Evolutionary conservation across 37 sponge, comb jelly and placozoan species (phyloP), one percentile per base, ranked within the genome.

Genomic region (Tethya wilhelma): DNA sequence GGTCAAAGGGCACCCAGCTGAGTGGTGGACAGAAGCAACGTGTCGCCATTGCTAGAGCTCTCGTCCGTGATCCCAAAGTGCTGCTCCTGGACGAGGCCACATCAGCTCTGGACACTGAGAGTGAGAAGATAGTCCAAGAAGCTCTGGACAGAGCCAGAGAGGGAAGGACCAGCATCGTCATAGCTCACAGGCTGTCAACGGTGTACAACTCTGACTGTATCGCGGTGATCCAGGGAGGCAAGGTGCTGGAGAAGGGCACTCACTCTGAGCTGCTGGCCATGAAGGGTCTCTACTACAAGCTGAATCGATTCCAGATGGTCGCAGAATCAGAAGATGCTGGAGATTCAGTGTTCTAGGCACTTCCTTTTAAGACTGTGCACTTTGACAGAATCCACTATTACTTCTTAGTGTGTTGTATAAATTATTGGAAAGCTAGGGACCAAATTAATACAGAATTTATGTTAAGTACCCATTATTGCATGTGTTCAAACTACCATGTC

Each of bases 151-250:
- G 66, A 32, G 94, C 94, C 71, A 82, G 90, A 59, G 79, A 93
- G 79, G 94, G 90, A 8, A 53, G 90, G 4, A 93, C 94, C 38
- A 74, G 79, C 75, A 84, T 93, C 30, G 89, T 93, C 59, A 93
- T 93, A 23, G 94, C 94, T 53, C 94, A 93, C 76, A 73, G 94
- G 2, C 84, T 93, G 56, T 93, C 94, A 41, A 93, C 94, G 60
- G 89, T 93, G 56, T 84, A 86, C 38, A 85, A 80, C 41, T 82
- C 93, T 63, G 94, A 93, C 64, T 56, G 44, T 23, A 93, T 93
- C 64, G 82, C 72, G 26, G 94, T 93, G 23, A 67, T 93, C 39
- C 68, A 85, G 30, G 64, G 55, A 29, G 94, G 94, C 34, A 53
- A 55, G 31, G 84, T 93, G 34, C 71, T 71, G n/a, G 94, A 93